Evolutionary conservation across 2,888 invertebrate genomes (phyloP).

Genomic region (Gisinianus flammeolus): DNA sequence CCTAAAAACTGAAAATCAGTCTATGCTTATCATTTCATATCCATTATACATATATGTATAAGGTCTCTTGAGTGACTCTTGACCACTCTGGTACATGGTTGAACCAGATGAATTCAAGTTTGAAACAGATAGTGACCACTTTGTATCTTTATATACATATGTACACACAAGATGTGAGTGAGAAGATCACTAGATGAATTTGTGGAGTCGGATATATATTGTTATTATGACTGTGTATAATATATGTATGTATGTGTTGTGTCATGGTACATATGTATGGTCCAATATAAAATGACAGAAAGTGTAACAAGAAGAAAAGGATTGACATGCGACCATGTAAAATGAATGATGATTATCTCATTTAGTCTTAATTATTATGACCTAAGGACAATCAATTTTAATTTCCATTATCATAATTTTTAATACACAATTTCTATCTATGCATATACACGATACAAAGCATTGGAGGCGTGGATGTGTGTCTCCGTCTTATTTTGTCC

Average conservation of each 20-base stretch:
- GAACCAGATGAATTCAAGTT: too few species aligned
- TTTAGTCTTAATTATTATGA: conserved; percentile 4
- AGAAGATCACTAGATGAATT: not conserved
- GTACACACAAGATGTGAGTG: not conserved
- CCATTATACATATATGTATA: not conserved
- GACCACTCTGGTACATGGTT: too few species aligned
- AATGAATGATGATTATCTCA: conserved; percentile 2
- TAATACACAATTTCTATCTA: too few species aligned
- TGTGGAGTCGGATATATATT: not conserved
- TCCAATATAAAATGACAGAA: not conserved
- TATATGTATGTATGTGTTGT: not conserved
- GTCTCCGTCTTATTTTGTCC: too few species aligned
- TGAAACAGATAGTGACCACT: too few species aligned
- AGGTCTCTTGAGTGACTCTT: too few species aligned
- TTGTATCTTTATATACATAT: not conserved
- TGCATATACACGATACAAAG: too few species aligned
- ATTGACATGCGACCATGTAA: not conserved
- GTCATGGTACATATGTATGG: not conserved
- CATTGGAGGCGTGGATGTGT: too few species aligned
- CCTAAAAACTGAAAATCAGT: not conserved
- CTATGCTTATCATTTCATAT: not conserved
- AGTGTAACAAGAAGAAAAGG: not conserved
- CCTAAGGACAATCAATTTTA: not conserved
- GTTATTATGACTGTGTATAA: not conserved
- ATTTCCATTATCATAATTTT: too few species aligned